Conservation (phyloP, 2,888 invertebrate species). For the Ophion obscuratus region DNA sequence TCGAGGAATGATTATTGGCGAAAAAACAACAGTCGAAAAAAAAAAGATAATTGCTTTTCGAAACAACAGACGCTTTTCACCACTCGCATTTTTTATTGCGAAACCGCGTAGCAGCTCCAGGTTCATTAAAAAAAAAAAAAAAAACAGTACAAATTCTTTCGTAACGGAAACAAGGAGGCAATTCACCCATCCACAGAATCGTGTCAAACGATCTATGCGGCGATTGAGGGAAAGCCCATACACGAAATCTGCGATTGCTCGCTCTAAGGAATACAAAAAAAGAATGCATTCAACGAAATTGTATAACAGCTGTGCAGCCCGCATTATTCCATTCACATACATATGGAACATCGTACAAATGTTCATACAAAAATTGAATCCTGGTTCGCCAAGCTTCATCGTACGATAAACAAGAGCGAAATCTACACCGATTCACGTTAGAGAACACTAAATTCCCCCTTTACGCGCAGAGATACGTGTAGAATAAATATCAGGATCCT, state of each 20-base stretch:
- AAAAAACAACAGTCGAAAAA: conserved; percentile 41
- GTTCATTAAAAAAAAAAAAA: conserved; percentile 38
- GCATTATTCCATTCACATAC: conserved; percentile 10
- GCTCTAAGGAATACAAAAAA: background rate
- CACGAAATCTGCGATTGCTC: conserved; percentile 31
- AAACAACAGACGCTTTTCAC: conserved; percentile 1
- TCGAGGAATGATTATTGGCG: conserved; percentile 55
- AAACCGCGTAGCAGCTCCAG: conserved; percentile 20
- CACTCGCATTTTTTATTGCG: conserved; percentile 7
- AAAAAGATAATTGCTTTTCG: conserved; percentile 9
- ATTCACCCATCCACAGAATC: conserved; percentile 16
- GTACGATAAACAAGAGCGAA: conserved; percentile 33
- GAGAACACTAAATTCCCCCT: background rate
- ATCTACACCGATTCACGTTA: background rate
- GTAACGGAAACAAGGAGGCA: background rate
- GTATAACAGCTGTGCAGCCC: conserved; percentile 18
- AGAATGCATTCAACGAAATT: conserved; percentile 16
- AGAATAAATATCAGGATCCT: background rate
- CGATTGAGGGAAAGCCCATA: conserved; percentile 1
- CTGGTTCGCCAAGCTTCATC: conserved; percentile 36
- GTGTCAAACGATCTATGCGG: conserved; percentile 53
- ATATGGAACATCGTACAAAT: conserved; percentile 38
- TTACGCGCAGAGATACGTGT: background rate
- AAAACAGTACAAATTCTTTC: conserved; percentile 33
- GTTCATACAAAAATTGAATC: conserved; percentile 47